Evolutionary conservation across 1,140 invertebrate species (phyloP).

Genomic region (Hetaerina americana): DNA sequence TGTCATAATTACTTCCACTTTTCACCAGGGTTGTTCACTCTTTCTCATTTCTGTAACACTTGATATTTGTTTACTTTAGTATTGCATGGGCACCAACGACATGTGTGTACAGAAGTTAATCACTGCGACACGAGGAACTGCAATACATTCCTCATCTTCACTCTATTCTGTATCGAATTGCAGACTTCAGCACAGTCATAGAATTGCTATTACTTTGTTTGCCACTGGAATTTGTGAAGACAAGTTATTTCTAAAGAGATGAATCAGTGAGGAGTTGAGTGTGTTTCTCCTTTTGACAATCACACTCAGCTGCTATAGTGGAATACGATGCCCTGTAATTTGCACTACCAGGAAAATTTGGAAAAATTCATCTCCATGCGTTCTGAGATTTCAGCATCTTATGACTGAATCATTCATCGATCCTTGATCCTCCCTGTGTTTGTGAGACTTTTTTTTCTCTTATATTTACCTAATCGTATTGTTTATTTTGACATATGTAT

Average conservation of each 20-base stretch:
- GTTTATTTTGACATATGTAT: too few relatives aligned
- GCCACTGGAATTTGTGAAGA: background rate
- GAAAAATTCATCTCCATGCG: background rate
- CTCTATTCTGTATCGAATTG: background rate
- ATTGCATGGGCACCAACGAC: background rate
- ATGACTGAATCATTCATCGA: background rate
- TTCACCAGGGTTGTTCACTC: too few relatives aligned
- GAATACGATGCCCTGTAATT: background rate
- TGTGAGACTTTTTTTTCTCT: background rate
- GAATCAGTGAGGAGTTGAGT: background rate
- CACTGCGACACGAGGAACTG: background rate
- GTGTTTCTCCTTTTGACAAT: background rate
- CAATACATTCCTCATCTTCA: background rate
- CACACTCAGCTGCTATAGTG: background rate
- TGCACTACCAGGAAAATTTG: background rate
- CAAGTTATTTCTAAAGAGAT: background rate
- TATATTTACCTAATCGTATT: too few relatives aligned
- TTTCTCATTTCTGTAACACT: background rate
- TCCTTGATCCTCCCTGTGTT: too few relatives aligned
- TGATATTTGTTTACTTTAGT: background rate
- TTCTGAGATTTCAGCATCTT: background rate
- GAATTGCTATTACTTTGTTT: background rate
- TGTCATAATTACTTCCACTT: too few relatives aligned
- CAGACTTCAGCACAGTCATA: background rate
- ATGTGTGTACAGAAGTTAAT: background rate